These are phyloP conservation scores for Abscondita cerata DNA, from an alignment of 2,888 invertebrate species.

Conservation along the genomic window DNA sequence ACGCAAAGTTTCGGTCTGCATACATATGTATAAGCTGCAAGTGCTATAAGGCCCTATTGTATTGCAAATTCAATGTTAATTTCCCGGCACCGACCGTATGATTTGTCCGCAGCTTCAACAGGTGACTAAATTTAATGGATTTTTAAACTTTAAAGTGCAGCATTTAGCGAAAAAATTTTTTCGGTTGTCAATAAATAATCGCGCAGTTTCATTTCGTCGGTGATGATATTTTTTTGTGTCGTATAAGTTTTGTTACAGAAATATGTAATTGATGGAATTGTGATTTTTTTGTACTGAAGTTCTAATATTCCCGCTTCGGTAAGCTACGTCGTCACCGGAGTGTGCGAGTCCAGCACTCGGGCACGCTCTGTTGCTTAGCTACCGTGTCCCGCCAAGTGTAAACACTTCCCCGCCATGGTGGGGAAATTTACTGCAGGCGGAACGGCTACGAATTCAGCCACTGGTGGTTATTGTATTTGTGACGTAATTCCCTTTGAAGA, in stretches of 20 bases:
- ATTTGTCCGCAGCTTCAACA: conserved; percentile 54
- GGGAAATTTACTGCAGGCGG: conserved; percentile 49
- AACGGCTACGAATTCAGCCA: conserved; percentile 48
- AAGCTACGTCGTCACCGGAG: conserved; percentile 38
- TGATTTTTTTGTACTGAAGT: conserved; percentile 15
- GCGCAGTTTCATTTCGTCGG: too few relatives aligned
- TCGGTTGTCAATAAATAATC: too few relatives aligned
- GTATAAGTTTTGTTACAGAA: background rate
- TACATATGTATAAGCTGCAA: conserved; percentile 59
- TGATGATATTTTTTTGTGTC: background rate
- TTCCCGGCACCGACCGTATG: conserved; percentile 54
- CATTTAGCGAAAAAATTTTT: too few relatives aligned
- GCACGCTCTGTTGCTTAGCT: conserved; percentile 60
- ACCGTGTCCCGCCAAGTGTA: conserved; percentile 59
- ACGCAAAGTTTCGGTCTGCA: conserved; percentile 53
- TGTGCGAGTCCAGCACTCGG: conserved; percentile 39
- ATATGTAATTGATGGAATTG: conserved; percentile 13
- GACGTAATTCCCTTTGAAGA: conserved; percentile 53
- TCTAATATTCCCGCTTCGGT: conserved; percentile 30
- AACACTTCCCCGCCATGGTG: conserved; percentile 58
- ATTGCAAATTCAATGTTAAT: conserved; percentile 61
- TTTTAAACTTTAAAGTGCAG: background rate
- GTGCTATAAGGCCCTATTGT: conserved; percentile 59
- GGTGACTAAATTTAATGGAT: conserved; percentile 45
- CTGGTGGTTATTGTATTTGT: conserved; percentile 44